A percentile compares a stretch with the other conserved stretches of the same genome.
These are phyloP conservation scores for Pseudoips prasinana DNA, from an alignment of 2,888 invertebrate species.

Conservation along the genomic window DNA sequence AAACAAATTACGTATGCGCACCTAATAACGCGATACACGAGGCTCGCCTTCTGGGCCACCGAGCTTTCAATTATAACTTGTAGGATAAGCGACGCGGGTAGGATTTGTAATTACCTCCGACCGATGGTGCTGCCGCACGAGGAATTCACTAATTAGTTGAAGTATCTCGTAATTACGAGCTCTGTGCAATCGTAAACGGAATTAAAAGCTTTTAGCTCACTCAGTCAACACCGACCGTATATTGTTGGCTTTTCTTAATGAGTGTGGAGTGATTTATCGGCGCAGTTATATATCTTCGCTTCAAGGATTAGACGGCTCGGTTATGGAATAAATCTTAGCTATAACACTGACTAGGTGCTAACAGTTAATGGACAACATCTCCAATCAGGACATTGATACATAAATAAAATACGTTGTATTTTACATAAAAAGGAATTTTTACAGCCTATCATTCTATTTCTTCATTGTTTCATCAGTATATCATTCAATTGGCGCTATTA, in stretches of 20 bases:
- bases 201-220: slow-evolving; percentile 48
- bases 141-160: slow-evolving; percentile 53
- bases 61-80: slow-evolving; percentile 78
- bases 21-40: slow-evolving; percentile 76
- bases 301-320: slow-evolving; percentile 16
- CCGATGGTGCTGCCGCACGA: slow-evolving; percentile 35
- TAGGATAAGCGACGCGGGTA: slow-evolving; percentile 64
- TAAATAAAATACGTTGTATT: no score
- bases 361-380: no score
- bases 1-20: slow-evolving; percentile 81
- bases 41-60: slow-evolving; percentile 63
- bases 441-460: no score
- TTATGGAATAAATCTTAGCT: slow-evolving; percentile 4
- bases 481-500: no score
- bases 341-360: no score
- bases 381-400: no score
- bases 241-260: slow-evolving; percentile 28
- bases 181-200: slow-evolving; percentile 49
- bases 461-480: no score
- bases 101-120: slow-evolving; percentile 65
- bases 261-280: slow-evolving; percentile 20
- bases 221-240: slow-evolving; percentile 22
- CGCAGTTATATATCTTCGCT: slow-evolving; percentile 8
- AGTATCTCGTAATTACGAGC: slow-evolving; percentile 61
- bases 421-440: no score